A percentile compares a stretch with the other conserved stretches of the same genome.
Conservation (phyloP, 2,113 vertebrate species). For the Syngnathus typhle region DNA sequence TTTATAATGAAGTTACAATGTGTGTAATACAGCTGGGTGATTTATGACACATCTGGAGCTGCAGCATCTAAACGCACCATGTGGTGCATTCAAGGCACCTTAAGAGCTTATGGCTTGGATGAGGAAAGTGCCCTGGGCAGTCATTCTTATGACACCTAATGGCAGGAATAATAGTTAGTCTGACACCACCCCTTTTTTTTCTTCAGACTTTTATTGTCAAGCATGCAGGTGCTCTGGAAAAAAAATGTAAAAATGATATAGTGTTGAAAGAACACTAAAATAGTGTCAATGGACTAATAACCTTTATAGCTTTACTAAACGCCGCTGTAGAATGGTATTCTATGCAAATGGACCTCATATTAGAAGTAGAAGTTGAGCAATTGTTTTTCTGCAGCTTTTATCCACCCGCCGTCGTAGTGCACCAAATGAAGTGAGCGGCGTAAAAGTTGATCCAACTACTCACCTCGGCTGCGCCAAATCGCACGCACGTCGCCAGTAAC, state of each 20-base stretch:
- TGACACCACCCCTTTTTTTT: not conserved
- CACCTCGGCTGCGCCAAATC: slow-evolving; percentile 64
- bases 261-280: not conserved
- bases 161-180: slow-evolving; percentile 40
- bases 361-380: not conserved
- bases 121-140: slow-evolving; percentile 29
- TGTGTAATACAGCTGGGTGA: not conserved
- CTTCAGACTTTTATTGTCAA: not conserved
- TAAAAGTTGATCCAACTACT: slow-evolving; percentile 27
- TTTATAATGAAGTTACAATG: not conserved
- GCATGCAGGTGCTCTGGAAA: slow-evolving; percentile 37
- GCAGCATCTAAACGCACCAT: slow-evolving; percentile 25
- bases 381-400: not conserved
- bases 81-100: slow-evolving; percentile 19
- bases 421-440: not conserved
- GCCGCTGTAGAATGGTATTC: not conserved
- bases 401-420: not conserved
- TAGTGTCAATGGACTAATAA: too few relatives aligned
- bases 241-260: not conserved
- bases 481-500: slow-evolving; percentile 66
- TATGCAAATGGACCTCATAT: not conserved
- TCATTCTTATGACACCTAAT: slow-evolving; percentile 39
- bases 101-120: slow-evolving; percentile 6
- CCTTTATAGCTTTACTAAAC: not conserved
- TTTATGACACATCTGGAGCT: slow-evolving; percentile 31